phyloP scores from a whole-genome alignment of 2,888 invertebrate species.

The Perizoma flavofasciatum region DNA sequence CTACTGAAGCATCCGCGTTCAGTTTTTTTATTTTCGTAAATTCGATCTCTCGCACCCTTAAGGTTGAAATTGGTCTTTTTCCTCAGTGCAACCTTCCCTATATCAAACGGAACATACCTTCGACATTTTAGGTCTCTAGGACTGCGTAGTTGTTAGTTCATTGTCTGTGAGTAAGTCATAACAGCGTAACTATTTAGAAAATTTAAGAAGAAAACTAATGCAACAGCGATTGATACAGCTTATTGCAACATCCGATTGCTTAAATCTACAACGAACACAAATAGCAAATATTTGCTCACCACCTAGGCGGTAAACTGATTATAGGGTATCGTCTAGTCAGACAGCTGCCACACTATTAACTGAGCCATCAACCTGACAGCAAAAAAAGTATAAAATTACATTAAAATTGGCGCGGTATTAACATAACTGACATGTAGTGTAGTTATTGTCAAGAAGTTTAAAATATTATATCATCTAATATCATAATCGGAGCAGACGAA shows the following conservation, averaged over 20 bases:
- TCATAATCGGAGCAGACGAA: slow-evolving; percentile 36
- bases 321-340: slow-evolving; percentile 30
- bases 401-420: slow-evolving; percentile 42
- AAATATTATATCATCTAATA: slow-evolving; percentile 39
- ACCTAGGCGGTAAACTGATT: slow-evolving; percentile 30
- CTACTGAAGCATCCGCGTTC: no score
- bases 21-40: no score
- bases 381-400: slow-evolving; percentile 46
- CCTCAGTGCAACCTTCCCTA: no score
- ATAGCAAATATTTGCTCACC: slow-evolving; percentile 29
- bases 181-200: slow-evolving; percentile 8
- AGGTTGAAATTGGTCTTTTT: no score
- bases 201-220: background rate
- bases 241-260: slow-evolving; percentile 1
- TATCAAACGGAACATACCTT: no score
- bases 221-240: no score
- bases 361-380: slow-evolving; percentile 36
- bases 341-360: slow-evolving; percentile 29
- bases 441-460: slow-evolving; percentile 37
- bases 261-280: slow-evolving; percentile 6
- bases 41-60: no score
- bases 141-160: no score
- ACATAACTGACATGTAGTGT: slow-evolving; percentile 31
- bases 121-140: no score
- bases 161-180: background rate